These are phyloP conservation scores for Diploscapter pachys DNA, from an alignment of 1,140 invertebrate genomes.

Conservation along the genomic window DNA sequence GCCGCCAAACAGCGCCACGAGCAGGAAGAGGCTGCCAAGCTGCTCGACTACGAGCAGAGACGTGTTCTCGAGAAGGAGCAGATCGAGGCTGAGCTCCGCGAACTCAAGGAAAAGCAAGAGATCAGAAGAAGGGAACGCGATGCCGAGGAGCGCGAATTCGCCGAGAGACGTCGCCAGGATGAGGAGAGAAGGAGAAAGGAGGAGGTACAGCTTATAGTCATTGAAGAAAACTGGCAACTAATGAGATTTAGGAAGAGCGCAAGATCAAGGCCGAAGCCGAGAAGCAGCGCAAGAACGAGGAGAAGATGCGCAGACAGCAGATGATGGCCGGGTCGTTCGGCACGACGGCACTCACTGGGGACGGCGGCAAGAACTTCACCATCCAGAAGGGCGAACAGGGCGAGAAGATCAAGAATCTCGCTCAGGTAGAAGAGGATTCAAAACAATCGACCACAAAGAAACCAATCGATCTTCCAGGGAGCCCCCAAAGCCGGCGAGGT, in stretches of 20 bases:
- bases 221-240: not conserved
- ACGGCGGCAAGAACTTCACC: conserved; percentile 34
- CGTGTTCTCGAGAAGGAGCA: conserved; percentile 45
- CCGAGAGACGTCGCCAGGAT: conserved; percentile 47
- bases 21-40: conserved; percentile 55
- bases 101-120: conserved; percentile 51
- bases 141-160: conserved; percentile 52
- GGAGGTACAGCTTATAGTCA: conserved; percentile 37
- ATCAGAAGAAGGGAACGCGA: conserved; percentile 49
- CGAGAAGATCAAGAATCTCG: conserved; percentile 26
- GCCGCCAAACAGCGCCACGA: conserved; percentile 58
- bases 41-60: conserved; percentile 54
- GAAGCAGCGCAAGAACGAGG: conserved; percentile 46
- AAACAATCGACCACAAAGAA: too few species aligned
- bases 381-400: conserved; percentile 35
- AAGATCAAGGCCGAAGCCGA: conserved; percentile 37
- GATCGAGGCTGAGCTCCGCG: conserved; percentile 44
- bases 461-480: too few species aligned
- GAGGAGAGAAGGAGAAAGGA: conserved; percentile 47
- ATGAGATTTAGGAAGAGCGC: conserved; percentile 25
- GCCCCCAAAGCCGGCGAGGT: conserved; percentile 13
- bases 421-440: conserved; percentile 1
- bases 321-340: conserved; percentile 50
- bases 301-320: conserved; percentile 46
- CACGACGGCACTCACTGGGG: conserved; percentile 24